These are phyloP conservation scores for Incurvaria masculella DNA, from an alignment of 2,888 invertebrate genomes.

Conservation along the genomic window DNA sequence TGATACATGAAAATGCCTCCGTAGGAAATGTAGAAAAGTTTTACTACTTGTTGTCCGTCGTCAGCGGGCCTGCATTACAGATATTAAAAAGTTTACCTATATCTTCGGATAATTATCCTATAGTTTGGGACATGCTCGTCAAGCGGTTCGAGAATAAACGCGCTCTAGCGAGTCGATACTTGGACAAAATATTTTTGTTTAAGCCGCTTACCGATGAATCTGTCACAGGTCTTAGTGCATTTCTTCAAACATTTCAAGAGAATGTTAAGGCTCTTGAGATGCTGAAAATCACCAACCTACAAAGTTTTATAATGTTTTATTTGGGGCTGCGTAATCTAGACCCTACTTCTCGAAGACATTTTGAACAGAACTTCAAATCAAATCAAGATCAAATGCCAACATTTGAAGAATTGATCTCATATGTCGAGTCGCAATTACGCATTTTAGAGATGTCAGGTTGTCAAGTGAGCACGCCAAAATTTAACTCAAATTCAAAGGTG, in stretches of 20 bases:
- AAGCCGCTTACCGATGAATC: neutral
- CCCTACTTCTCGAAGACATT: constrained; percentile 3
- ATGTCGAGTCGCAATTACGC: neutral
- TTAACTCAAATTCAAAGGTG: neutral
- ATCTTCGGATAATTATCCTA: too few relatives aligned
- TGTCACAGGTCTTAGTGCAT: neutral
- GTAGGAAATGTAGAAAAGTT: too few relatives aligned
- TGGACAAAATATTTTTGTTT: neutral
- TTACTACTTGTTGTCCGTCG: too few relatives aligned
- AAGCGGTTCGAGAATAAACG: constrained; percentile 3
- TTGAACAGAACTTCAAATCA: constrained; percentile 1
- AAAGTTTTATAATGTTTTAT: constrained; percentile 6
- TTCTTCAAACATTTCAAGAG: constrained; percentile 3
- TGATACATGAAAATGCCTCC: too few relatives aligned
- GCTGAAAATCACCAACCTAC: constrained; percentile 2
- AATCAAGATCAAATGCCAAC: neutral
- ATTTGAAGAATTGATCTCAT: neutral
- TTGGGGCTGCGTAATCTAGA: constrained; percentile 5
- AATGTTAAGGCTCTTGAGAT: constrained; percentile 5
- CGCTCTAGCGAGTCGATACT: neutral
- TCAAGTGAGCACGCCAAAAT: neutral
- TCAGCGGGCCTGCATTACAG: too few relatives aligned
- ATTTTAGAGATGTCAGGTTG: neutral
- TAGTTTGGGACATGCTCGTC: neutral
- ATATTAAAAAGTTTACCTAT: too few relatives aligned